Base-by-base conservation (phyloP, 1,140 invertebrate genomes). In the Halictus rubicundus region DNA sequence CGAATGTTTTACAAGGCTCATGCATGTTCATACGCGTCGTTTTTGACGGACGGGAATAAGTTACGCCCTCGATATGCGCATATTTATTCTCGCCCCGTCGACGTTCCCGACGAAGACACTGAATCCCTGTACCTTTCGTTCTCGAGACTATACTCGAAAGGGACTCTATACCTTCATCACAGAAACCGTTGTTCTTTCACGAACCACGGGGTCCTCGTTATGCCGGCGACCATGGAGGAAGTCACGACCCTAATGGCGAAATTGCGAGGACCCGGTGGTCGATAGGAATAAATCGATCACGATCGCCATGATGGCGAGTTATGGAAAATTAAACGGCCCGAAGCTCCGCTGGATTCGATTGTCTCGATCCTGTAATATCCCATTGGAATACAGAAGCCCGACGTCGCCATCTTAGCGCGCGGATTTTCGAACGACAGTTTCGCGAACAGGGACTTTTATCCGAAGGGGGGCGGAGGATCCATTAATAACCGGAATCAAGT, bases 1-100 rank as follows among this genome's bases (percentile, higher is more conserved):
- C 83, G 87, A 89, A 88, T 78, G 87, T 87, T 87, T 86, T 83
- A 81, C 79, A 73, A 52, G 78, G 16, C 74, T 78, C 76, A 64
- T 72, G 76, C 68, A 78, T 83, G 76, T 84, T 82, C 78, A 83
- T 78, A 82, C 77, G 78, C 70, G 68, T 32, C 70, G 68, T 32
- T 61, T 52, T 79, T 66, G 70, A 68, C 69, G 70, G 64, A 68
- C 69, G 42, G 60, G 60, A 32, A 16, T 32, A 52, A 72, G 42
- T 64, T 57, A 57, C 54, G 54, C 54, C 54, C 54, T 66, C 60
- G 76, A 54, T 54, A 70, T 63, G 49, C 66, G 69, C 69, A 68
- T 84, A 83, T 76, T 61, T 75, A 80, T 82, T 73, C 5, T 54
- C 69, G 59, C n/a, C 65, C 74, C 9, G 49, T 37, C 25, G 65